Evolutionary conservation across 2,113 vertebrate genomes (phyloP).

Genomic region (Shinisaurus crocodilurus): DNA sequence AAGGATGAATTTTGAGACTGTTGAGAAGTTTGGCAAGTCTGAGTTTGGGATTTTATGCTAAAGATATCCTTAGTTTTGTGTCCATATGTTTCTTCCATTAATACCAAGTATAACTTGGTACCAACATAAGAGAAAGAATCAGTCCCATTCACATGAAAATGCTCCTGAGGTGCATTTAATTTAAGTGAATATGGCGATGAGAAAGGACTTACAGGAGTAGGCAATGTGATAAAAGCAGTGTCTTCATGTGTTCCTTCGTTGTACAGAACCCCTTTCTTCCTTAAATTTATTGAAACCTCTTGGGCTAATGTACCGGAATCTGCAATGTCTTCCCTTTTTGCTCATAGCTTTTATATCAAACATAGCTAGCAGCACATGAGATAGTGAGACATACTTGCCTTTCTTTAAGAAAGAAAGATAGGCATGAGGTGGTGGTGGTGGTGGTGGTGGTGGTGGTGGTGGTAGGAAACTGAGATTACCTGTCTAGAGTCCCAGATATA

Average conservation of each 20-base stretch:
- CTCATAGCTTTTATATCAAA: background rate
- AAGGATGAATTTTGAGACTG: constrained; percentile 39
- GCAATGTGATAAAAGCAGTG: background rate
- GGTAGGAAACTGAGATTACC: background rate
- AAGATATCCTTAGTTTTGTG: background rate
- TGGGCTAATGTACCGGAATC: background rate
- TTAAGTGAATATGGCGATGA: background rate
- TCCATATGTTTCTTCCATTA: background rate
- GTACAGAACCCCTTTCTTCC: background rate
- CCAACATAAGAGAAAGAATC: background rate
- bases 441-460: too few species aligned
- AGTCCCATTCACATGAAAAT: background rate
- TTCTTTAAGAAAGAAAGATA: background rate
- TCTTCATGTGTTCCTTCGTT: background rate
- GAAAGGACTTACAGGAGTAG: background rate
- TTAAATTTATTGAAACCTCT: background rate
- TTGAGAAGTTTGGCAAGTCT: constrained; percentile 50
- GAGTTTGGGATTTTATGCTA: constrained; percentile 40
- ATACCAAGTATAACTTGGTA: background rate
- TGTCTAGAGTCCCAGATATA: background rate
- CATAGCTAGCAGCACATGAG: background rate
- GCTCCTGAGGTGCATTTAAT: background rate
- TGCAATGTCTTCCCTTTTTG: background rate
- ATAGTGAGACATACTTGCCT: background rate
- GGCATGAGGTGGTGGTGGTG: background rate